Evolutionary conservation across 53 echinoderm and acorn worm genomes (phyloP), one percentile per base, ranked within the genome.

Genomic region (Zoroaster sp.): DNA sequence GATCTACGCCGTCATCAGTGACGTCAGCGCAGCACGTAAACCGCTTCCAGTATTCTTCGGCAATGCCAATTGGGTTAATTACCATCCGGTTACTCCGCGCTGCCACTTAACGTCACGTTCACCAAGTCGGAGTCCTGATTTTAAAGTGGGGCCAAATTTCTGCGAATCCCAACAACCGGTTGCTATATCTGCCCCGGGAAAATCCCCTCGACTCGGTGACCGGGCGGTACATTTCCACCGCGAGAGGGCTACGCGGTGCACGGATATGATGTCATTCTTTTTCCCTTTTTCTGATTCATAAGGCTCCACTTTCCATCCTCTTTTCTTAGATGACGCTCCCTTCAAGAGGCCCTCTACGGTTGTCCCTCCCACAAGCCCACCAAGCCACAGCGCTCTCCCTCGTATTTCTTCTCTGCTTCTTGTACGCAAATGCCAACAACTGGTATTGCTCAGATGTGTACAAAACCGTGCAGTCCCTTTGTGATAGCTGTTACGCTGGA

Each of bases 401-500:
- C 13, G 66, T 81, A 13, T 23, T 67, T 23, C 41, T 66, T 32
- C 45, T 44, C 38, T 89, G 89, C 31, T 70, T 78, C 71, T 76
- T 66, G 46, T 88, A 77, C 68, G 88, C 45, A 37, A 70, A 28
- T 37, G 79, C 78, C 47, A 38, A 52, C 40, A 78, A 36, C 51
- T 79, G 79, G 79, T 79, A 39, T 54, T 78, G 89, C 32, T 37
- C 89, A 12, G 66, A 78, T 13, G 72, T 89, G 4, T 79, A 70
- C 38, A 68, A 39, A 4, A 89, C 79, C 52, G 31, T 89, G 41
- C 70, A 78, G 51, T 89, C 89, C 14, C 49, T 89, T 14, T 89
- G 89, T 14, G 79, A 71, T 23, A 78, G 89, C 40, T 89, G 89
- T 51, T 89, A 89, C 31, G 89, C 89, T 15, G 79, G 89, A 31